These are phyloP conservation scores for Toxostoma redivivum DNA, from an alignment of 2,113 vertebrate species.

Conservation along the genomic window DNA sequence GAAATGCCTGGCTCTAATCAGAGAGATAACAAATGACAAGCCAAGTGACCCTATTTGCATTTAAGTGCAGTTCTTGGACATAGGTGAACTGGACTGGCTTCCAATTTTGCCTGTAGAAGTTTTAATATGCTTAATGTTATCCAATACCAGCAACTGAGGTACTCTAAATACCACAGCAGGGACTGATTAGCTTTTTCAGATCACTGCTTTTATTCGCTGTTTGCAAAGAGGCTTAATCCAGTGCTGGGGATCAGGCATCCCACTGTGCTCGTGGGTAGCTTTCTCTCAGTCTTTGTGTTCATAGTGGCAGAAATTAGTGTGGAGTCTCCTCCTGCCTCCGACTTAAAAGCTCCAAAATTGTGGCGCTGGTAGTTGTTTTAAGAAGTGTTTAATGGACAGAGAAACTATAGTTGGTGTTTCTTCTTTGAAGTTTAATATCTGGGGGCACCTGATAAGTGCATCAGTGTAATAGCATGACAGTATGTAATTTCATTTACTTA, in stretches of 20 bases:
- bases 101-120: conserved; percentile 69
- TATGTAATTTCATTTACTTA: background rate
- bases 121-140: conserved; percentile 79
- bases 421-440: background rate
- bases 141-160: conserved; percentile 63
- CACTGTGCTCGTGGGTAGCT: conserved; percentile 68
- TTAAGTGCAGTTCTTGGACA: background rate
- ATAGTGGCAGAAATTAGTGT: conserved; percentile 63
- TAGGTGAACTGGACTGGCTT: conserved; percentile 13
- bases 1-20: background rate
- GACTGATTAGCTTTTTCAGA: conserved; percentile 83
- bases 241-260: conserved; percentile 70
- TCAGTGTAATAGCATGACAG: background rate
- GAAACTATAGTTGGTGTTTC: background rate
- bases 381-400: background rate
- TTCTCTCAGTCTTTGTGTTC: conserved; percentile 69
- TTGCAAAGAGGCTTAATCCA: conserved; percentile 78
- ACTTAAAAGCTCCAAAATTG: conserved; percentile 50
- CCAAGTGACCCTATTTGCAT: background rate
- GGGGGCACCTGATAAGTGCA: background rate
- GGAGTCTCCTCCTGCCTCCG: conserved; percentile 39
- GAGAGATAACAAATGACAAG: background rate
- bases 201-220: conserved; percentile 75
- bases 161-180: conserved; percentile 80
- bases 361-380: conserved; percentile 25